phyloP scores from a whole-genome alignment of 2,888 invertebrate species.

The Tetranychus truncatus region DNA sequence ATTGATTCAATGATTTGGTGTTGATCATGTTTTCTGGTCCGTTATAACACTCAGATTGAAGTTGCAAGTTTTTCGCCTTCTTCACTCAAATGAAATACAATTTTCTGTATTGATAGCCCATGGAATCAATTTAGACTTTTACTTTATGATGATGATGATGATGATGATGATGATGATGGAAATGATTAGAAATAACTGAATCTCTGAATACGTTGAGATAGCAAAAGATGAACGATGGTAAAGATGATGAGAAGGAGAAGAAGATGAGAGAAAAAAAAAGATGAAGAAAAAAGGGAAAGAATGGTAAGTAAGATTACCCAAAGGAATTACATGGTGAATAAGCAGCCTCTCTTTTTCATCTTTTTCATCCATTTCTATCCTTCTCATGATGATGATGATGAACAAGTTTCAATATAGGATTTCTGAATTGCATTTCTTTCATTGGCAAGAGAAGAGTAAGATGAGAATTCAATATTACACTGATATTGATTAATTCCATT shows the following conservation, averaged over 20 bases:
- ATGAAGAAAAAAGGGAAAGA: not conserved
- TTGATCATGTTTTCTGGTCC: too few relatives aligned
- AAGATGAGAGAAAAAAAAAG: not conserved
- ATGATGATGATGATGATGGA: not conserved
- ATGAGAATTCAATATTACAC: too few relatives aligned
- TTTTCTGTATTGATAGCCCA: not conserved
- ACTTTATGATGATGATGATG: not conserved
- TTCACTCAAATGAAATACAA: too few relatives aligned
- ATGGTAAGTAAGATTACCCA: not conserved
- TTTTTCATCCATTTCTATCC: not conserved
- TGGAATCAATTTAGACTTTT: not conserved
- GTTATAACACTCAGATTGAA: too few relatives aligned
- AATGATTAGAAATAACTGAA: not conserved
- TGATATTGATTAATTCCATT: too few relatives aligned
- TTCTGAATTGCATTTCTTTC: not conserved
- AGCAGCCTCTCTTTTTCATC: not conserved
- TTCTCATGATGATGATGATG: not conserved
- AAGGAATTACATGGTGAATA: conserved; percentile 1
- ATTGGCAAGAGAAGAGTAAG: not conserved
- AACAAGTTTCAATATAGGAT: not conserved
- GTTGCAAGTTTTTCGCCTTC: too few relatives aligned
- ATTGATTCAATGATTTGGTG: too few relatives aligned
- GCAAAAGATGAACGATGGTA: not conserved
- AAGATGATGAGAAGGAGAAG: not conserved
- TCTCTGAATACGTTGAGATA: too few relatives aligned